Evolutionary conservation across 2,888 invertebrate genomes (phyloP), one percentile per base, ranked within the genome.

Genomic region (Himalopsyche tibetana): DNA sequence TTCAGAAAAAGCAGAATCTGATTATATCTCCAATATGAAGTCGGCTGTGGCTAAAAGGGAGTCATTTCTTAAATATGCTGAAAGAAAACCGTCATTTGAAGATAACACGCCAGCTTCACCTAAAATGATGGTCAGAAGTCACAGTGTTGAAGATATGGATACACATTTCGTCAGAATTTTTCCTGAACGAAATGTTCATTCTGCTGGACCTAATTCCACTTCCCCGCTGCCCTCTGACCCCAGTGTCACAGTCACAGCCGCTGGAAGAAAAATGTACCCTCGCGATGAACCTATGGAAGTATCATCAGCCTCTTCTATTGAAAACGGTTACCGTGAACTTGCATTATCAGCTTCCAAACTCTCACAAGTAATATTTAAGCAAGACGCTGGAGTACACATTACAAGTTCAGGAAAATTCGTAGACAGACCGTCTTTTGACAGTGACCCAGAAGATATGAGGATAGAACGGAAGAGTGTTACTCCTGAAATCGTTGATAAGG

Each of bases 261-360:
- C 93, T 84, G 93, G 93, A 82, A 91, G 93, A 91, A 93, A 93
- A 90, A 93, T 91, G 87, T 93, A 93, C 90, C 93, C 93, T 91
- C 92, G 89, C 90, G 87, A 86, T 86, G 88, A 88, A 88, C 74
- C 84, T 4, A 84, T 74, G 56, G 82, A 82, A 51, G 79, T 86
- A 45, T 83, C 84, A 11, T 86, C 87, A 80, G 82, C 84, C 36
- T 81, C 83, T n/a, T 40, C 80, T 42, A 74, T 38, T 36, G 82
- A 82, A 89, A 88, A 90, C 90, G 89, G 90, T 90, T 90, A 89
- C 90, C 15, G 84, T 89, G 42, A 89, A 85, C 82, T 83, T 89
- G 79, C 55, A 40, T 36, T 74, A 12, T 55, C 74, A 4, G 28
- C 87, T 88, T 89, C 84, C 90, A 81, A 90, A 84, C 88, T 89